Evolutionary conservation across 1,140 invertebrate genomes (phyloP), one percentile per base, ranked within the genome.

Genomic region (Pseudomyrmex concolor): DNA sequence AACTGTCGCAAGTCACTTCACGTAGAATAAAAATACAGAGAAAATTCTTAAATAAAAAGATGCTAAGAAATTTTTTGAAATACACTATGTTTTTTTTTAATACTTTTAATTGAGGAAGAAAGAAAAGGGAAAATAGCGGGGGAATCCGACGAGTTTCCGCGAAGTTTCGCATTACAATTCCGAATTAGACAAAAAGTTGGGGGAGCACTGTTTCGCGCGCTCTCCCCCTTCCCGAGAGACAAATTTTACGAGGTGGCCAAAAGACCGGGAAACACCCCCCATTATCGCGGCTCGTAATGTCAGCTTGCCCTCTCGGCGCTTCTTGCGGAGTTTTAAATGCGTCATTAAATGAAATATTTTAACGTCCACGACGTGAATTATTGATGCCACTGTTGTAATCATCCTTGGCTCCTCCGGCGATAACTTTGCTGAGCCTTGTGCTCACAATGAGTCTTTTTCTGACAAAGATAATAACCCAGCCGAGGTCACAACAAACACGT

Each of bases 161-260:
- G 15, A 4, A 80, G 66, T 60, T 80, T 60, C 22, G 34, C 34
- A 19, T 68, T 59, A 59, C 19, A 59, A 25, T 22, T 50, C 4
- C 55, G 66, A 67, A 51, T 87, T 70, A 55, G 64, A 34, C 83
- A 60, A 81, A 55, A 84, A 84, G 63, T 80, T 60, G 7, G 34
- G 34, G 12, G 5, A 43, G 25, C 19, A 15, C 55, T 43, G 51
- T 84, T 76, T 55, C 12, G 54, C 54, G 43, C 45, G 5, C 62
- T 50, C 62, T 19, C 71, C 25, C 51, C 63, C 19, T 77, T 68
- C 51, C 55, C 55, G 22, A 54, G 72, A 22, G 55, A 25, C 54
- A 57, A 77, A 74, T 85, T 89, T 88, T 87, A 89, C 78, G 86
- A 85, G 55, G 25, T 50, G 77, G 50, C 67, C 73, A 60, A 85